Evolutionary conservation across 2,113 vertebrate genomes (phyloP), one percentile per base, ranked within the genome.

Genomic region (Semicossyphus pulcher): DNA sequence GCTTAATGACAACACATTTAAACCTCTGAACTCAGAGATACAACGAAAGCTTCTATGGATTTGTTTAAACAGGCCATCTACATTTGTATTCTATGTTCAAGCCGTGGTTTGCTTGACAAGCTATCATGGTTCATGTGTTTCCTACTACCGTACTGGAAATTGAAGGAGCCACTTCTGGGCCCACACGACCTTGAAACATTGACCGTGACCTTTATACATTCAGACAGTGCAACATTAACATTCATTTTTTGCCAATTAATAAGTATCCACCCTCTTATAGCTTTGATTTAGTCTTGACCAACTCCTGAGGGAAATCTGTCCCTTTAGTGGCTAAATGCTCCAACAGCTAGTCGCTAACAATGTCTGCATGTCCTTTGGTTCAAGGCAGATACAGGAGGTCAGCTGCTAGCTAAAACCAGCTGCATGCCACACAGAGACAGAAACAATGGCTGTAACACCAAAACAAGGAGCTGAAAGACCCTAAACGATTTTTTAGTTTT

Each of bases 1-100:
- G 32, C 52, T 79, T 88, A 87, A 67, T 60, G 51, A 63, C 61
- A 47, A 44, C 47, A 66, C 32, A 69, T 34, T 25, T 61, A 66
- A 82, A 69, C 39, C 69, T 51, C 53, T 72, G 52, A 70, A 67
- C 61, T 70, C 42, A 54, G 39, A 73, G 34, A 60, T 9, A 51
- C 41, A 39, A 18, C 28, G 34, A 39, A 72, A 80, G 51, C 72
- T 58, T 0, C 1, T 32, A 44, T 73, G 68, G 78, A 76, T 66
- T 61, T 66, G 20, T 60, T 51, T 78, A 48, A 72, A 62, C 5
- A 20, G 36, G 23, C 49, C 16, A 76, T 64, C 31, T 42, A 15
- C 26, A 6, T 34, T 51, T 49, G 45, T 28, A 20, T 64, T 54
- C 12, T 34, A 1, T 47, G 39, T 48, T 29, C 31, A 48, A 31